A percentile compares a stretch with the other conserved stretches of the same genome.
Conservation (phyloP, 2,113 vertebrate genomes). For the Microcebus lehilahytsara region DNA sequence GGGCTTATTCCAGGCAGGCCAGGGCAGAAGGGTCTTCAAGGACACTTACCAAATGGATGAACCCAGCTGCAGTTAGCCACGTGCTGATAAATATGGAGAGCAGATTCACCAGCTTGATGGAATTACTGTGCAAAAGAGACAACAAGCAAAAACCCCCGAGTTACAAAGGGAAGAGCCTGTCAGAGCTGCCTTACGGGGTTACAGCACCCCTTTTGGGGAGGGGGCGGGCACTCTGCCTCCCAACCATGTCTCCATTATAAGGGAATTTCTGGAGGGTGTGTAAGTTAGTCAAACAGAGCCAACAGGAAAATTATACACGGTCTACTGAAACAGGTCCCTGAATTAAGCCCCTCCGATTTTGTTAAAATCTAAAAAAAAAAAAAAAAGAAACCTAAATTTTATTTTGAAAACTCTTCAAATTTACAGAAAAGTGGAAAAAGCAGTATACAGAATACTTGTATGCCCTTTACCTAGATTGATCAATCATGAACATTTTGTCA, state of each 20-base stretch:
- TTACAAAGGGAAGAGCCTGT: not conserved
- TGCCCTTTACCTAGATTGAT: not conserved
- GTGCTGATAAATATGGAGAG: slow-evolving; percentile 99
- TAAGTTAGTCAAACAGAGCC: not conserved
- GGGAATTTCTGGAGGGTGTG: not conserved
- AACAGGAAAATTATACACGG: not conserved
- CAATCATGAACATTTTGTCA: not conserved
- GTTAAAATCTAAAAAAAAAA: not conserved
- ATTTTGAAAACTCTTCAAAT: not conserved
- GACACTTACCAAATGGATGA: slow-evolving; percentile 97
- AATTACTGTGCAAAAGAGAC: slow-evolving; percentile 90
- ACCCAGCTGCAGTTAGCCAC: slow-evolving; percentile 98
- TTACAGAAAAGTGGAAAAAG: not conserved
- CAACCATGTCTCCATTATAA: not conserved
- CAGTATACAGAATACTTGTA: not conserved
- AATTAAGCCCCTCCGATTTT: not conserved
- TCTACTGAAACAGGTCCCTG: not conserved
- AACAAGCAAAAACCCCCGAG: not conserved
- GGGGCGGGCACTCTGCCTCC: not conserved
- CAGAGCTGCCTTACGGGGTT: not conserved
- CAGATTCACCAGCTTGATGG: slow-evolving; percentile 99
- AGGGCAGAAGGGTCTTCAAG: not conserved
- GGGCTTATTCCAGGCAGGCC: not conserved
- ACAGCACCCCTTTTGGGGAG: not conserved
- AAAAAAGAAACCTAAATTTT: not conserved